Percentiles rank a stretch among this genome's conserved stretches.
These are phyloP conservation scores for Acrocyrtus sp. DNA, from an alignment of 2,888 invertebrate species.

Conservation along the genomic window DNA sequence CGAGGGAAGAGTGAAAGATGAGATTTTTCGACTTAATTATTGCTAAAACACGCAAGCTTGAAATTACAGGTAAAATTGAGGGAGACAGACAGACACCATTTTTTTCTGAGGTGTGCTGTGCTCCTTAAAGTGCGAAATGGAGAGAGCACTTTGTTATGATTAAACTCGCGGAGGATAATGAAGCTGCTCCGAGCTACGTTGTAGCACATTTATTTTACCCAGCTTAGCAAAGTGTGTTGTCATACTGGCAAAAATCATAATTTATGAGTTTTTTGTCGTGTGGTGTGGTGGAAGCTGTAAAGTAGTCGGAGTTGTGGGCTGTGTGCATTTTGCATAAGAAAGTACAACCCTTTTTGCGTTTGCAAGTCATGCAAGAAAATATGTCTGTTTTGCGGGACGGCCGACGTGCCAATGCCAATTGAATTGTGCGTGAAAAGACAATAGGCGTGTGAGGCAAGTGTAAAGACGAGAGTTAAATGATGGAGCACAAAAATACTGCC, in stretches of 20 bases:
- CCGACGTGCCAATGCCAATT: constrained; percentile 14
- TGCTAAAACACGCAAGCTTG: too few species aligned
- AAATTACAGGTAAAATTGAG: background rate
- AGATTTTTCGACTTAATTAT: too few species aligned
- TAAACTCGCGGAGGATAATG: background rate
- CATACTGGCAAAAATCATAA: constrained; percentile 1
- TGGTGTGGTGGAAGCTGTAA: background rate
- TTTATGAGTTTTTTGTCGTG: constrained; percentile 5
- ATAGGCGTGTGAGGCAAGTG: constrained; percentile 18
- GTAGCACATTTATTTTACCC: too few species aligned
- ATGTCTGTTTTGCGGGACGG: background rate
- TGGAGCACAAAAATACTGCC: background rate
- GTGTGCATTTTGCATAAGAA: background rate
- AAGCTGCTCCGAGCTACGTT: background rate
- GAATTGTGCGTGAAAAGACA: constrained; percentile 12
- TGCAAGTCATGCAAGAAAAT: background rate
- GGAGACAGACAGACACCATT: too few species aligned
- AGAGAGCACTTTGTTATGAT: too few species aligned
- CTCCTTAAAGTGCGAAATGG: too few species aligned
- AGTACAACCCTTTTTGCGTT: constrained; percentile 9
- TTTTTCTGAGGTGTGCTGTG: too few species aligned
- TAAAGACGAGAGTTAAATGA: background rate
- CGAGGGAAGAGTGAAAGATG: too few species aligned
- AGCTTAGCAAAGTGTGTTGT: background rate
- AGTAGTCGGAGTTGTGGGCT: too few species aligned